Percentiles rank a stretch among this genome's conserved stretches.
phyloP scores from a whole-genome alignment of 2,113 vertebrate species.

The Eidolon helvum region DNA sequence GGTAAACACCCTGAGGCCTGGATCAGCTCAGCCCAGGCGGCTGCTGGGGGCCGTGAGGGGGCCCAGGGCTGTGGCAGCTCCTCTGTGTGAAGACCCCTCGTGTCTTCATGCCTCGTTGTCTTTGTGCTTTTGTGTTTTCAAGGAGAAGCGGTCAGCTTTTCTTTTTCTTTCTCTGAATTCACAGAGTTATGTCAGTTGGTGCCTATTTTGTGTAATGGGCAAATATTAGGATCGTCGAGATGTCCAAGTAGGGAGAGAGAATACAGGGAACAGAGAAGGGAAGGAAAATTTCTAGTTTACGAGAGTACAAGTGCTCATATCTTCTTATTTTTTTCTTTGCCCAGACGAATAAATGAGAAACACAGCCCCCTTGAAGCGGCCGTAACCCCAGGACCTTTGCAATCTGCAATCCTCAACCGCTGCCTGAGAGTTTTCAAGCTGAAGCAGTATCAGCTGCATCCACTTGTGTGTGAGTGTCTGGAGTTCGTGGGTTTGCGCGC shows the following conservation, averaged over 20 bases:
- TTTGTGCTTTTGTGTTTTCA: background rate
- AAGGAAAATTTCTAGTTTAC: background rate
- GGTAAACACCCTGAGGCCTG: background rate
- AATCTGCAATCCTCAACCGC: background rate
- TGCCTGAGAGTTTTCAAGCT: background rate
- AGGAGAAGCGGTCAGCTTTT: background rate
- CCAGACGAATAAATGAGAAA: background rate
- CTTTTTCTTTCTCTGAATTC: background rate
- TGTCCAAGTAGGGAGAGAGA: background rate
- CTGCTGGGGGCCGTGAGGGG: background rate
- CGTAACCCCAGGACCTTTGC: background rate
- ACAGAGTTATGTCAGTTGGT: background rate
- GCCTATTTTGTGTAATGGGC: too few species aligned
- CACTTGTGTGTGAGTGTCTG: background rate
- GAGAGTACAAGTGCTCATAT: background rate
- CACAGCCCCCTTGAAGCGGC: background rate
- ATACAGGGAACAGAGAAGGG: background rate
- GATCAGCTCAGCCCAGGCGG: background rate
- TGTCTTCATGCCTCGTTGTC: background rate
- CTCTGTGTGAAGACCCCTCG: background rate
- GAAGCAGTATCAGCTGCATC: background rate
- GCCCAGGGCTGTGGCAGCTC: fast-evolving
- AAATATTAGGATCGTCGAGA: background rate
- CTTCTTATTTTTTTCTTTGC: background rate
- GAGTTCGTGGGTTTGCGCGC: background rate